phyloP scores from a whole-genome alignment of 2,888 invertebrate genomes.

The Flexamia atlantica region DNA sequence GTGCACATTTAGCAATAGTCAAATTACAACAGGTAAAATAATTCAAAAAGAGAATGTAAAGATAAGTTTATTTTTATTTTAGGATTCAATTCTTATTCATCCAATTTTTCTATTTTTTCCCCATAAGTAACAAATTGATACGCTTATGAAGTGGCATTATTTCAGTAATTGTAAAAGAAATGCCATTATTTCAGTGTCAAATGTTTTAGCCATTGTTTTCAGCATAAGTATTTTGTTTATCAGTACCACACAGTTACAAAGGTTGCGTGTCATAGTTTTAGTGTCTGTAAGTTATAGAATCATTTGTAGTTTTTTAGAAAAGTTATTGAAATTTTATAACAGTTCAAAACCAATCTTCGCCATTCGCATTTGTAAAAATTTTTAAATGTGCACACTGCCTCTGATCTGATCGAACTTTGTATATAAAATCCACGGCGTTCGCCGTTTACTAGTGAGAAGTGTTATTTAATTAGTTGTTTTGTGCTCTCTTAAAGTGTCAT shows the following conservation, averaged over 20 bases:
- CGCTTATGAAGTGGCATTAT: background rate
- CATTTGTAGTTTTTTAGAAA: background rate
- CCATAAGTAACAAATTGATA: background rate
- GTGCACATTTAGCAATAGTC: too few species aligned
- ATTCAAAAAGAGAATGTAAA: background rate
- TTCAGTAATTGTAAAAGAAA: too few species aligned
- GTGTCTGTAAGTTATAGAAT: background rate
- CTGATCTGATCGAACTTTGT: background rate
- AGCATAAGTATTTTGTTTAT: too few species aligned
- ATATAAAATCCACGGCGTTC: background rate
- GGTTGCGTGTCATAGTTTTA: background rate
- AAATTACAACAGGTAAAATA: too few species aligned
- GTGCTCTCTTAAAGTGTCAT: conserved; percentile 11
- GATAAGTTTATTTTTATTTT: background rate
- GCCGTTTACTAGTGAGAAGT: conserved; percentile 27
- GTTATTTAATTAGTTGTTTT: background rate
- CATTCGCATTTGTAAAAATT: background rate
- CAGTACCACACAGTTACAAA: too few species aligned
- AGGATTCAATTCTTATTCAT: too few species aligned
- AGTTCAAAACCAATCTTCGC: background rate
- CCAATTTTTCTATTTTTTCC: too few species aligned
- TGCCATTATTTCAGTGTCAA: too few species aligned
- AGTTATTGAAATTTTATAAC: background rate
- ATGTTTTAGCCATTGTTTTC: too few species aligned
- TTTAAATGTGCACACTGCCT: conserved; percentile 2